Evolutionary conservation across 2,888 invertebrate genomes (phyloP), one percentile per base, ranked within the genome.

Genomic region (Lithodes maja): DNA sequence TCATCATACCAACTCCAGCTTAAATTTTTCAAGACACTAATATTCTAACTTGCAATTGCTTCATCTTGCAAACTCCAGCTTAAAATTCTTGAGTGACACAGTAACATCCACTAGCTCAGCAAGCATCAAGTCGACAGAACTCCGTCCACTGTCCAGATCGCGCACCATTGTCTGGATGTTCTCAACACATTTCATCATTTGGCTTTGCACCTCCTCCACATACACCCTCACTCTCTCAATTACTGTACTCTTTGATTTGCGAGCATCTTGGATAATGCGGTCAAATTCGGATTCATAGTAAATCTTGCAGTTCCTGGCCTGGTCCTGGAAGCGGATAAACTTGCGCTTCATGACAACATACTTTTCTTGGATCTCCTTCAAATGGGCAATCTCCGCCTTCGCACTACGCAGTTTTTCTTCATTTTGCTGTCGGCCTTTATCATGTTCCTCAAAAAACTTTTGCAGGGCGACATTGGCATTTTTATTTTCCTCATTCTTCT

Each of bases 401-500:
- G 74, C 33, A 69, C 17, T 33, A 3, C 68, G 49, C 52, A 83
- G 17, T 53, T 83, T 71, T 61, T 86, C 9, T 15, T 83, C 50
- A 50, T 83, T 15, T 61, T 52, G 1, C 15, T 55, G 61, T 2
- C 71, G 49, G 2, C 84, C 80, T 7, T 75, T 54, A 0, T 74
- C n/a, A 9, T 80, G 12, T 17, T 78, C 55, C 74, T 80, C 69
- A 17, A 80, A n/a, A 2, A 55, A 79, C 54, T 86, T 83, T 50
- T 86, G 82, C 53, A 83, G 54, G 15, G 54, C 52, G 5, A 61
- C 68, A 71, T 53, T 75, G 33, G 71, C 49, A 12, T 17, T 54
- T 1, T 89, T 71, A n/a, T 61, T 84, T 79, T 86, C 80, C 17
- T 86, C 86, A 80, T 83, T 49, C 50, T 80, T 81, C 52, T 91